Evolutionary conservation across 2,888 invertebrate genomes (phyloP).

Genomic region (Axea sp.): DNA sequence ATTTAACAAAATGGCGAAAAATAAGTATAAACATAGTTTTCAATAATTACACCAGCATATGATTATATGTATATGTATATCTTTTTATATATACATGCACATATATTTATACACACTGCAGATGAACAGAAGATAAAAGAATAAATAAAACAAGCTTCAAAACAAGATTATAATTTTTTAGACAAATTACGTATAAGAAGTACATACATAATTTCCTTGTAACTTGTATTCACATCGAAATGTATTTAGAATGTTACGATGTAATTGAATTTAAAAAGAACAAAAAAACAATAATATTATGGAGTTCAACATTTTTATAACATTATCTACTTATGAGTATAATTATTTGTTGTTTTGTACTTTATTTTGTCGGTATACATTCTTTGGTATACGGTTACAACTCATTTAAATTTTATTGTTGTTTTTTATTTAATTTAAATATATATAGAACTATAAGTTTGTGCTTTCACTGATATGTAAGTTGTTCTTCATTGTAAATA

Average conservation of each 20-base stretch:
- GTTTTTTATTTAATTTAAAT: no score
- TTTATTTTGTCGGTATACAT: constrained; percentile 13
- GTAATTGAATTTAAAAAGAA: constrained; percentile 57
- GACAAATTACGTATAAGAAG: constrained; percentile 53
- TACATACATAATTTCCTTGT: constrained; percentile 60
- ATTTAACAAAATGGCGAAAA: constrained; percentile 49
- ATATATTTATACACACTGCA: constrained; percentile 58
- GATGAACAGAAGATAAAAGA: constrained; percentile 50
- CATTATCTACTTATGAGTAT: constrained; percentile 26
- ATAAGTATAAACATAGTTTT: constrained; percentile 59
- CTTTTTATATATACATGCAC: constrained; percentile 60
- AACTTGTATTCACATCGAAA: constrained; percentile 64
- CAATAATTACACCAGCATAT: constrained; percentile 59
- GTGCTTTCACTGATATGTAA: constrained; percentile 45
- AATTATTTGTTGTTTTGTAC: constrained; percentile 13
- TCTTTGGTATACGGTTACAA: no score
- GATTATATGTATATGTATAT: constrained; percentile 62
- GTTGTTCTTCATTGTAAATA: constrained; percentile 58
- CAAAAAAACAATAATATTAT: constrained; percentile 48
- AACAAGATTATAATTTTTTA: constrained; percentile 63
- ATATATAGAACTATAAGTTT: no score
- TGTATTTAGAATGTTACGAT: constrained; percentile 61
- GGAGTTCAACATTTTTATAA: constrained; percentile 49
- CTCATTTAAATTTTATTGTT: no score
- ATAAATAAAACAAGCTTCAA: constrained; percentile 57